Conservation (phyloP, 2,113 vertebrate species). For the Austrofundulus limnaeus region DNA sequence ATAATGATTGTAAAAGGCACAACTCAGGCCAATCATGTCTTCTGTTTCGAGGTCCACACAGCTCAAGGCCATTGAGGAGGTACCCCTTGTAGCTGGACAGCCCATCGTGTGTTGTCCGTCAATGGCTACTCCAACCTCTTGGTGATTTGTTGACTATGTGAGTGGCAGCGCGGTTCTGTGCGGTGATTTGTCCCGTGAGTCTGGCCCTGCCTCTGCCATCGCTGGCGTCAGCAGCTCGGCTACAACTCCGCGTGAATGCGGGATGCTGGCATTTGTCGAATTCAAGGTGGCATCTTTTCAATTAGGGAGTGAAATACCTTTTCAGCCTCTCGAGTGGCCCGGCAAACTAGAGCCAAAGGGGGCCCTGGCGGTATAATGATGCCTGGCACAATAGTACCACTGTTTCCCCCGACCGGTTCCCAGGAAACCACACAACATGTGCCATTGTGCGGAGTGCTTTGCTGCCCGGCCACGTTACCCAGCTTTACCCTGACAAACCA, state of each 20-base stretch:
- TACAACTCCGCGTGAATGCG: slow-evolving; percentile 64
- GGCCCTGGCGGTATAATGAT: slow-evolving; percentile 78
- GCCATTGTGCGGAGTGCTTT: slow-evolving; percentile 81
- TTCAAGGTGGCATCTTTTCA: slow-evolving; percentile 80
- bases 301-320: slow-evolving; percentile 81
- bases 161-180: slow-evolving; percentile 54
- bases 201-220: slow-evolving; percentile 45
- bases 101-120: slow-evolving; percentile 36
- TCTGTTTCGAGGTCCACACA: slow-evolving; percentile 37
- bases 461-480: slow-evolving; percentile 81
- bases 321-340: slow-evolving; percentile 79
- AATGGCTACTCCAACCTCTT: slow-evolving; percentile 35
- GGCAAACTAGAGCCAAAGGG: slow-evolving; percentile 70
- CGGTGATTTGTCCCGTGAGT: slow-evolving; percentile 49
- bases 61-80: slow-evolving; percentile 35
- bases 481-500: slow-evolving; percentile 73
- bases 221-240: slow-evolving; percentile 58
- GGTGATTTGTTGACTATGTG: slow-evolving; percentile 58
- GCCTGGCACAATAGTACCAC: slow-evolving; percentile 81
- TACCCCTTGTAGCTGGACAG: slow-evolving; percentile 32
- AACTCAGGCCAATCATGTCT: slow-evolving; percentile 37
- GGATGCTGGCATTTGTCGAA: slow-evolving; percentile 72
- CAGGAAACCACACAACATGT: slow-evolving; percentile 83
- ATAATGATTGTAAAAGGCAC: slow-evolving; percentile 28
- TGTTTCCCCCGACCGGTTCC: slow-evolving; percentile 80